Evolutionary conservation across 2,888 invertebrate genomes (phyloP).

Genomic region (Archips xylosteana): DNA sequence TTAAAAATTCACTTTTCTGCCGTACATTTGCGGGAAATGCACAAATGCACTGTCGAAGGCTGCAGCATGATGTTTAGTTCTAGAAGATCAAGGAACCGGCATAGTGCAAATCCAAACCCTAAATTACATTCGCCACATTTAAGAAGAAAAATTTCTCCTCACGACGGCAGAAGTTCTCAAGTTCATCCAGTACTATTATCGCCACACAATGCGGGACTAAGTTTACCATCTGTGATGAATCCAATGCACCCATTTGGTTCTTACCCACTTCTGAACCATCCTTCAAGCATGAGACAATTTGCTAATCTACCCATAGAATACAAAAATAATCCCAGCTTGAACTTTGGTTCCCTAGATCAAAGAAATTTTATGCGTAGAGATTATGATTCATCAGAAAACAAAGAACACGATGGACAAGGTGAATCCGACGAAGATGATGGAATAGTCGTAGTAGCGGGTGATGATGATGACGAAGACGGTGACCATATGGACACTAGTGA

Average conservation of each 20-base stretch:
- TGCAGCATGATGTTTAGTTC: slow-evolving; percentile 99
- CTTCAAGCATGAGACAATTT: slow-evolving; percentile 87
- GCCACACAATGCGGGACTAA: slow-evolving; percentile 87
- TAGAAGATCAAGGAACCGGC: slow-evolving; percentile 96
- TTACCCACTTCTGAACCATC: slow-evolving; percentile 91
- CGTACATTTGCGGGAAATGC: slow-evolving; percentile 99
- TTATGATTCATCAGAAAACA: slow-evolving; percentile 77
- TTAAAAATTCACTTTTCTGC: slow-evolving; percentile 99
- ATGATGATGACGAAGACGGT: slow-evolving; percentile 90
- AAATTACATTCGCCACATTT: slow-evolving; percentile 98
- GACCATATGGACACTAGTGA: slow-evolving; percentile 82
- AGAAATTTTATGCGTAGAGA: slow-evolving; percentile 72
- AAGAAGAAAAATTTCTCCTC: slow-evolving; percentile 96
- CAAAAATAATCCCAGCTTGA: slow-evolving; percentile 76
- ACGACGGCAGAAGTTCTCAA: slow-evolving; percentile 96
- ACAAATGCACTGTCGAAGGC: slow-evolving; percentile 99
- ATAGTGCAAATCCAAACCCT: slow-evolving; percentile 99
- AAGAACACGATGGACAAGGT: slow-evolving; percentile 87
- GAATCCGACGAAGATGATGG: slow-evolving; percentile 91
- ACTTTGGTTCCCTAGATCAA: slow-evolving; percentile 66
- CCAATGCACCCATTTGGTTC: slow-evolving; percentile 91
- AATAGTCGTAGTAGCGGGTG: slow-evolving; percentile 92
- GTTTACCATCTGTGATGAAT: slow-evolving; percentile 88
- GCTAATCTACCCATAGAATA: slow-evolving; percentile 80
- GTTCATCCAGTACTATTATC: slow-evolving; percentile 93